Base-by-base conservation (phyloP, 2,113 vertebrate species). In the Aspiorhynchus laticeps region DNA sequence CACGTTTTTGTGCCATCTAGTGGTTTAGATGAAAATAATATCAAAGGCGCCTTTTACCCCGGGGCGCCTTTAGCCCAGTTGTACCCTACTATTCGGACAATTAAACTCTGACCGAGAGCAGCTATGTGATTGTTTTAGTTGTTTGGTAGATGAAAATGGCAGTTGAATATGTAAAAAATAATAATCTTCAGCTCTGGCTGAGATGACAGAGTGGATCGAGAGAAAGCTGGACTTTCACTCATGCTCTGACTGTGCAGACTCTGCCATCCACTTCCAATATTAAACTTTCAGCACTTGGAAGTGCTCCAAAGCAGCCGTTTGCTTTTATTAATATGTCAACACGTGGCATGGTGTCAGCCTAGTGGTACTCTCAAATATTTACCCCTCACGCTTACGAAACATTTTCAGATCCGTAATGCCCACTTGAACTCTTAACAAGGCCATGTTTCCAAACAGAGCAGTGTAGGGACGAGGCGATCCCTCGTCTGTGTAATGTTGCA, bases 321-420 rank as follows among this genome's bases (percentile, higher is more conserved):
- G 91, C 91, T 93, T 92, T 93, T 93, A 93, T 93, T 93, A 92
- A 93, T 90, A 90, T 89, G 90, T 91, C 91, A 91, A 90, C 91
- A 90, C 43, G 53, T 81, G 41, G 63, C 67, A 81, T 79, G 69
- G 88, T 91, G 91, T 93, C 90, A 92, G 87, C 85, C 90, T 87
- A 88, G 88, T 74, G 26, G 89, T 88, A 74, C 91, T 85, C 89
- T 93, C 88, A 91, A 90, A 92, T 91, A 92, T 92, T 92, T 90
- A 91, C 90, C 89, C 81, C 63, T n/a, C 61, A 74, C 48, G 12
- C 83, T 77, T 87, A 87, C 86, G 85, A 89, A 91, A 87, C 88
- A 85, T 91, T 91, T 84, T 90, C 8, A 41, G 90, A 90, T 91
- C 90, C 26, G 28, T 90, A 92, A 94, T 94, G 94, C 93, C 93